A percentile compares a stretch with the other conserved stretches of the same genome.
phyloP scores from a whole-genome alignment of 2,888 invertebrate genomes.

The Diogma glabrata region DNA sequence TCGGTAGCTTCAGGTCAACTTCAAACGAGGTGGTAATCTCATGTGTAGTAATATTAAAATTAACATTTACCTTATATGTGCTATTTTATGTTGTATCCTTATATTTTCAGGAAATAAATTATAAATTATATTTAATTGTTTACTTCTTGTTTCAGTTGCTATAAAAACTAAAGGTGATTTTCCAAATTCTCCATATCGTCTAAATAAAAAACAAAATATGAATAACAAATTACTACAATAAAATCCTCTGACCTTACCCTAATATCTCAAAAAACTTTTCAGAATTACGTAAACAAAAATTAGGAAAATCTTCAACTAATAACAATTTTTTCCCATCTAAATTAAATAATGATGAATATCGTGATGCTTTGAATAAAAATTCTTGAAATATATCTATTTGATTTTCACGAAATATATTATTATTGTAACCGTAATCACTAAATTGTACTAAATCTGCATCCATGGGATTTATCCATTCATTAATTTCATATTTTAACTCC shows the following conservation, averaged over 20 bases:
- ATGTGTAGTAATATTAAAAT: no score
- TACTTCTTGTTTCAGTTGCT: constrained; percentile 55
- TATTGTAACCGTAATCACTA: neutral
- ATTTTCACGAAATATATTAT: constrained; percentile 31
- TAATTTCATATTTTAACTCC: constrained; percentile 38
- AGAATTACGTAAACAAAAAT: constrained; percentile 55
- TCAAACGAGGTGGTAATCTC: no score
- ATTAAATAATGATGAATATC: constrained; percentile 53
- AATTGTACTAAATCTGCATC: constrained; percentile 46
- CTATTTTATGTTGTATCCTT: constrained; percentile 49
- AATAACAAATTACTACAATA: no score
- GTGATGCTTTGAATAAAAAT: constrained; percentile 65
- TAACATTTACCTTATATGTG: constrained; percentile 50
- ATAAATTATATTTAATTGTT: constrained; percentile 43
- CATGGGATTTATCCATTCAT: constrained; percentile 75
- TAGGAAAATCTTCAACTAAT: constrained; percentile 74
- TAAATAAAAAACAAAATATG: no score
- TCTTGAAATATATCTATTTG: constrained; percentile 63
- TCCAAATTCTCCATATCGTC: constrained; percentile 35
- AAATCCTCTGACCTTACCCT: no score
- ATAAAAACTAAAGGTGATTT: constrained; percentile 59
- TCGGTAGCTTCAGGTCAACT: no score
- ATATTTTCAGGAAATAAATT: constrained; percentile 53
- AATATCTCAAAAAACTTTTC: constrained; percentile 52
- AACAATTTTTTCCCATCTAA: constrained; percentile 45